A percentile compares a stretch with the other conserved stretches of the same genome.
Conservation (phyloP, 2,113 vertebrate species). For the Phaethornis superciliosus region DNA sequence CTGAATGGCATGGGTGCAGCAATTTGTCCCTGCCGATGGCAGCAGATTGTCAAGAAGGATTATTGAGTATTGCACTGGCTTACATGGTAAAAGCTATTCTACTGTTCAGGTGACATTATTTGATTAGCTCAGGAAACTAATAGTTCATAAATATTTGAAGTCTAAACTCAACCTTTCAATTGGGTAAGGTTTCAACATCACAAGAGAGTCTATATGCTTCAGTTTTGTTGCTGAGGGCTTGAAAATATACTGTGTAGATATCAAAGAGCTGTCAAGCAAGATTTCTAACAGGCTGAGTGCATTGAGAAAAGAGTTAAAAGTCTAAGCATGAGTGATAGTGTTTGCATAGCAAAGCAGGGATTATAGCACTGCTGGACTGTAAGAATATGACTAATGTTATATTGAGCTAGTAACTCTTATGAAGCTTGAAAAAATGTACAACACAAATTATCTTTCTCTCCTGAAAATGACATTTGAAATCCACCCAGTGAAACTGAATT, state of each 20-base stretch:
- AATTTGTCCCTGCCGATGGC: slow-evolving; percentile 12
- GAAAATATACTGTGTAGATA: slow-evolving; percentile 32
- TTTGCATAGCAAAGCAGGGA: slow-evolving; percentile 62
- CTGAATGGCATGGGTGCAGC: background rate
- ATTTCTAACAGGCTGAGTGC: slow-evolving; percentile 50
- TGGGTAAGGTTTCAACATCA: slow-evolving; percentile 7
- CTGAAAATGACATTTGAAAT: slow-evolving; percentile 52
- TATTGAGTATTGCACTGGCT: background rate
- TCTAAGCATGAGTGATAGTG: slow-evolving; percentile 47
- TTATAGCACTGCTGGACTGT: slow-evolving; percentile 52
- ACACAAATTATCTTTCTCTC: slow-evolving; percentile 53
- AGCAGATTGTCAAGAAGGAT: background rate
- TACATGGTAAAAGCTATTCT: background rate
- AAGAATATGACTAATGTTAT: slow-evolving; percentile 52
- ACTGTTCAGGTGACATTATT: slow-evolving; percentile 27
- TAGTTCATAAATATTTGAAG: slow-evolving; percentile 52
- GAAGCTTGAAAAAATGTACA: slow-evolving; percentile 44
- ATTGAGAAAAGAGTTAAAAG: slow-evolving; percentile 51
- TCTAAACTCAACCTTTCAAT: background rate
- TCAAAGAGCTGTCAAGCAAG: slow-evolving; percentile 55
- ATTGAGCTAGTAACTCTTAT: slow-evolving; percentile 33
- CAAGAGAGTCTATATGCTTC: slow-evolving; percentile 16
- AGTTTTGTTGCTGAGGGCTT: slow-evolving; percentile 49
- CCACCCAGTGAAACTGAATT: slow-evolving; percentile 33
- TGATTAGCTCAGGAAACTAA: slow-evolving; percentile 38